phyloP scores from a whole-genome alignment of 2,888 invertebrate genomes.

The Apomyelois bistriatella region DNA sequence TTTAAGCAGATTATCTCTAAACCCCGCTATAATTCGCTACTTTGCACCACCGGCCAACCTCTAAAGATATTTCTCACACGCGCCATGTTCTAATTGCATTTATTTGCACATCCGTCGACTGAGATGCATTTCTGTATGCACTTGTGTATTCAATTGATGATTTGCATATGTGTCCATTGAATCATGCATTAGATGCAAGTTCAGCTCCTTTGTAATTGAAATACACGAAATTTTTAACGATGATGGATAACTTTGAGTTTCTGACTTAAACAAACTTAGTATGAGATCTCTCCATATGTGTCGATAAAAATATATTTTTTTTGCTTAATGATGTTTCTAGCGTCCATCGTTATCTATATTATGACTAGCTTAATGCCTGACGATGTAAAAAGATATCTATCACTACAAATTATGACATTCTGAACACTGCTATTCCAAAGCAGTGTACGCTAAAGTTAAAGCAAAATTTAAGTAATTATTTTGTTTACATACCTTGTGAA shows the following conservation, averaged over 20 bases:
- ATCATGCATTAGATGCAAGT: conserved; percentile 5
- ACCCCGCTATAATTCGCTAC: neutral
- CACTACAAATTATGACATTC: too few relatives aligned
- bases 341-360: too few relatives aligned
- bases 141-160: conserved; percentile 21
- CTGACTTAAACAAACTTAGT: too few relatives aligned
- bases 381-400: too few relatives aligned
- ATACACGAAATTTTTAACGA: neutral
- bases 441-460: too few relatives aligned
- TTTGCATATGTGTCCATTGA: conserved; percentile 14
- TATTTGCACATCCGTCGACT: conserved; percentile 41
- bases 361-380: too few relatives aligned
- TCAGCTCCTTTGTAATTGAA: conserved; percentile 1
- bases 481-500: too few relatives aligned
- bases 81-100: conserved; percentile 49
- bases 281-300: too few relatives aligned
- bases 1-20: neutral
- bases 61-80: conserved; percentile 42
- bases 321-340: too few relatives aligned
- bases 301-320: too few relatives aligned
- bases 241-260: neutral
- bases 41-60: conserved; percentile 21
- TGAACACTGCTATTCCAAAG: too few relatives aligned
- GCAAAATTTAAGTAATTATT: too few relatives aligned
- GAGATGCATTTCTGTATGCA: conserved; percentile 25